Evolutionary conservation across 1,140 invertebrate species (phyloP).

Genomic region (Tetragnatha versicolor): DNA sequence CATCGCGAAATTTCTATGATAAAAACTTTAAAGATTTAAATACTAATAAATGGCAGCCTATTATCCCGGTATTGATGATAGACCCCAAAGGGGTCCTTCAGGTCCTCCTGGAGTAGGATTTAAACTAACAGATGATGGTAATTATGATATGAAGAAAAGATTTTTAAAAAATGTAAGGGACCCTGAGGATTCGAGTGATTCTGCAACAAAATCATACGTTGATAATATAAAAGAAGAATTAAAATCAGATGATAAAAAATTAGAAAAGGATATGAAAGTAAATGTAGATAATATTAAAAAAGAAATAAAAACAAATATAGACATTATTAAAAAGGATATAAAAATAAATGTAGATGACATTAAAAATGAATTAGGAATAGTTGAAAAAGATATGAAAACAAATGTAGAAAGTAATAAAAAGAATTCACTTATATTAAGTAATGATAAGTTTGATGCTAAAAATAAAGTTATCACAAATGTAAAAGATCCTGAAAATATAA

Average conservation of each 20-base stretch:
- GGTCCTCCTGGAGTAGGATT: neutral
- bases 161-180: neutral
- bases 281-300: neutral
- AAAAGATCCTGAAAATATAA: neutral
- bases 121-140: conserved; percentile 4
- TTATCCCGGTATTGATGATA: neutral
- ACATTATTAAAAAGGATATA: neutral
- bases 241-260: neutral
- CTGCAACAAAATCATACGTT: neutral
- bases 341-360: too few relatives aligned
- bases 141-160: conserved; percentile 25
- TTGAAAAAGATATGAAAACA: too few relatives aligned
- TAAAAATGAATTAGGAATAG: too few relatives aligned
- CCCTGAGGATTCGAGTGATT: neutral
- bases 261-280: neutral
- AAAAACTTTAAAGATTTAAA: neutral
- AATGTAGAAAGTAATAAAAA: neutral
- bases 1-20: neutral
- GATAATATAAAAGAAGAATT: neutral
- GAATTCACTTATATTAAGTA: neutral
- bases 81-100: neutral
- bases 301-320: neutral
- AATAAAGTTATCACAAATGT: neutral
- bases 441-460: neutral
- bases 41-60: conserved; percentile 1